Evolutionary conservation across 2,797 vertebrate genomes (phyloP), one percentile per base, ranked within the genome.

Genomic region (Petrocephalus schoutedeni): DNA sequence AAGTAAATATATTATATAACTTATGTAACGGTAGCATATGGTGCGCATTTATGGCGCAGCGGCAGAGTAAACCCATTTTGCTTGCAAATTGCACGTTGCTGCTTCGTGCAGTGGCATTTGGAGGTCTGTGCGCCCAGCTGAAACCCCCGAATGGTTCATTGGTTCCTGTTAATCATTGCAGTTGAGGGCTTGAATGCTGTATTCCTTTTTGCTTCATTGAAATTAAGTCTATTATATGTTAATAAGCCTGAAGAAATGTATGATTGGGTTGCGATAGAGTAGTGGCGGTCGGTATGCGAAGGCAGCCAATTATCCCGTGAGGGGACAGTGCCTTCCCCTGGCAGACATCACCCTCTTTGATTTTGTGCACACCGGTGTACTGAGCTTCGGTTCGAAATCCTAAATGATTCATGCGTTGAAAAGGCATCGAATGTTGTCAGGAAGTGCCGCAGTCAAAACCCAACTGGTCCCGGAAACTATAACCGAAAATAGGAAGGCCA

Each of bases 391-490:
- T 98, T 98, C 97, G 97, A 98, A 96, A 97, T 96, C 91, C 95
- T 98, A 98, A 99, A 98, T 99, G 97, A 97, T 97, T 97, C 97
- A 98, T 98, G 97, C 97, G 96, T 97, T 95, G 96, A 98, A 98
- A 97, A 96, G 97, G 97, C 96, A 95, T 95, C 94, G 92, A 95
- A 96, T 96, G 97, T 98, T 97, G 96, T 96, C 97, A 98, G 97
- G 97, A 98, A 98, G 96, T 97, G 96, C 96, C 93, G 96, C 97
- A 97, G 97, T 98, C 97, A 95, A 88, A 98, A 97, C 94, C 95
- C 96, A 97, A 98, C 97, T 98, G 97, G 96, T 98, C 97, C 97
- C 97, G 97, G 97, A 98, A 98, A 98, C 98, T 97, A 98, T 98
- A 98, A 97, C 96, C 96, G 97, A 98, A 97, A 95, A 96, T 96